Conservation (phyloP, 2,797 vertebrate species). For the Acanthurus tractus region DNA sequence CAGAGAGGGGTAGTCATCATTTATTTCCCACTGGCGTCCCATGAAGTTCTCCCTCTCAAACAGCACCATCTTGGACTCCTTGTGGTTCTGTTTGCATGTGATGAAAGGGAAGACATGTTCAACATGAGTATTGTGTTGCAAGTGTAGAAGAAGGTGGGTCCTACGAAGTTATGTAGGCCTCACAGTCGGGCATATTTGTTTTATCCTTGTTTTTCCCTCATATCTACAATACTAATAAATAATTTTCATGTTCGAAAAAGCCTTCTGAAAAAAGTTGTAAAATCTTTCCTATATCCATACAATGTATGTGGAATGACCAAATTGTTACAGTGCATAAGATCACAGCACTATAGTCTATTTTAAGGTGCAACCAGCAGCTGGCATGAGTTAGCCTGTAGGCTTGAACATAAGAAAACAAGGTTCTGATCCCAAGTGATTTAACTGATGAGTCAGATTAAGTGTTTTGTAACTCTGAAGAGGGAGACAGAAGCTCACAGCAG, state of each 20-base stretch:
- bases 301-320: neutral
- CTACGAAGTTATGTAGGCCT: neutral
- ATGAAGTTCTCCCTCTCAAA: slow-evolving; percentile 97
- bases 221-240: neutral
- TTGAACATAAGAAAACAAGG: neutral
- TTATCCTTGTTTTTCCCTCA: neutral
- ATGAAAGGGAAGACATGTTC: neutral
- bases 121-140: too few species aligned
- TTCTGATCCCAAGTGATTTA: neutral
- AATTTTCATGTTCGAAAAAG: neutral
- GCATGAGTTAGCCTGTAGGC: neutral
- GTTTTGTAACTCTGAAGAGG: neutral
- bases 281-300: neutral
- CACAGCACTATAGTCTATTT: neutral
- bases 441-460: slow-evolving; percentile 8
- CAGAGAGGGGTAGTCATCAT: slow-evolving; percentile 95
- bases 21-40: slow-evolving; percentile 93
- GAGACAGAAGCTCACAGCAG: slow-evolving; percentile 86
- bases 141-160: too few species aligned
- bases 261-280: neutral
- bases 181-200: neutral
- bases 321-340: neutral
- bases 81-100: slow-evolving; percentile 89
- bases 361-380: slow-evolving; percentile 14
- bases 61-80: slow-evolving; percentile 93